These are phyloP conservation scores for Pluvianellus socialis DNA, from an alignment of 2,113 vertebrate species.

Conservation along the genomic window DNA sequence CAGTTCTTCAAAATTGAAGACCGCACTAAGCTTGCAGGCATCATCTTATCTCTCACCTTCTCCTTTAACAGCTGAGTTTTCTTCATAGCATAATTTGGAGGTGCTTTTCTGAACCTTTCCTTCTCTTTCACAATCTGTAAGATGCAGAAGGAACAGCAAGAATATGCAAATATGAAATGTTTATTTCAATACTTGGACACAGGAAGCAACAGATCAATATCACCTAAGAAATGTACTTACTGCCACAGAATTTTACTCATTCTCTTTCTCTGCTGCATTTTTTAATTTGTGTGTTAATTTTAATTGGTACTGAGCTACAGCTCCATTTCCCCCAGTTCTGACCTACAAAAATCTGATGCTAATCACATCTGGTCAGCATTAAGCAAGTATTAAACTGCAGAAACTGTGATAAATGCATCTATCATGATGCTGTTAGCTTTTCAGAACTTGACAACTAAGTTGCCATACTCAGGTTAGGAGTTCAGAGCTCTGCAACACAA, in stretches of 20 bases:
- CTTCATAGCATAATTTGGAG: constrained; percentile 98
- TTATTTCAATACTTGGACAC: background rate
- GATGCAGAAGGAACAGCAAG: background rate
- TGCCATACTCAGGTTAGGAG: background rate
- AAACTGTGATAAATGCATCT: background rate
- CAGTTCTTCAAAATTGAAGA: background rate
- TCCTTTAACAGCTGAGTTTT: constrained; percentile 97
- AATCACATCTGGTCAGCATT: background rate
- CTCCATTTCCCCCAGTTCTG: background rate
- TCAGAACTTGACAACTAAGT: background rate
- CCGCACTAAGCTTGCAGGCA: background rate
- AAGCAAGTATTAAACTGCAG: background rate
- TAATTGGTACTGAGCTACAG: background rate
- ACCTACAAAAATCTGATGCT: background rate
- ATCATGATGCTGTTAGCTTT: background rate
- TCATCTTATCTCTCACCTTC: constrained; percentile 81
- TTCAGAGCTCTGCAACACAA: background rate
- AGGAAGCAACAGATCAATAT: background rate
- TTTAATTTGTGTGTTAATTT: background rate
- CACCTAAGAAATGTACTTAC: background rate
- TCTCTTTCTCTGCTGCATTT: background rate
- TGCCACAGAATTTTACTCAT: background rate
- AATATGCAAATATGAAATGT: background rate
- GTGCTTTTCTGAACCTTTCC: constrained; percentile 95
- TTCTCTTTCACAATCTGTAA: constrained; percentile 98